A percentile compares a stretch with the other conserved stretches of the same genome.
These are phyloP conservation scores for Lichenostomus cassidix DNA, from an alignment of 2,113 vertebrate species.

Conservation along the genomic window DNA sequence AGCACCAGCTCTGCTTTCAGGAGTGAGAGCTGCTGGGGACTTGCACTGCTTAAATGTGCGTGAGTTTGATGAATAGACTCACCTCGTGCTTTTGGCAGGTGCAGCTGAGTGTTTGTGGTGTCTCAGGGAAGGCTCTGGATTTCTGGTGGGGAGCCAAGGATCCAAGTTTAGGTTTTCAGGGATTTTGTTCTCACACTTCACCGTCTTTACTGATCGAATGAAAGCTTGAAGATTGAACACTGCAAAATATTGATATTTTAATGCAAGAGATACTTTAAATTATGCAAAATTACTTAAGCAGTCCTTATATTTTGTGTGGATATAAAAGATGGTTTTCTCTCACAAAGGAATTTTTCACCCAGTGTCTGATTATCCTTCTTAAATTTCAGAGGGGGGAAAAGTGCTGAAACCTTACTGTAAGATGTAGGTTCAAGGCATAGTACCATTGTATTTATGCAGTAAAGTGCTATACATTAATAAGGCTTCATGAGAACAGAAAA, in stretches of 20 bases:
- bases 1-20: not conserved
- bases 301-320: not conserved
- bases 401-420: not conserved
- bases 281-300: not conserved
- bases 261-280: not conserved
- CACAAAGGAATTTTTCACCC: not conserved
- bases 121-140: not conserved
- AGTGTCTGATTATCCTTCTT: not conserved
- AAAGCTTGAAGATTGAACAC: not conserved
- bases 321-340: not conserved
- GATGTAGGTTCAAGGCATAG: not conserved
- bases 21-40: not conserved
- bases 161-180: not conserved
- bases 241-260: not conserved
- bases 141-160: not conserved
- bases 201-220: not conserved
- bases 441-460: not conserved
- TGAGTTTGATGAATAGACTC: not conserved
- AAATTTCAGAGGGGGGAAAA: not conserved
- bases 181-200: not conserved
- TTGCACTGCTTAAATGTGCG: not conserved
- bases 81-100: not conserved
- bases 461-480: not conserved
- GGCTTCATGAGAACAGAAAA: not conserved
- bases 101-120: not conserved